A percentile compares a stretch with the other conserved stretches of the same genome.
Conservation (phyloP, 2,113 vertebrate genomes). For the Prunella fulvescens region DNA sequence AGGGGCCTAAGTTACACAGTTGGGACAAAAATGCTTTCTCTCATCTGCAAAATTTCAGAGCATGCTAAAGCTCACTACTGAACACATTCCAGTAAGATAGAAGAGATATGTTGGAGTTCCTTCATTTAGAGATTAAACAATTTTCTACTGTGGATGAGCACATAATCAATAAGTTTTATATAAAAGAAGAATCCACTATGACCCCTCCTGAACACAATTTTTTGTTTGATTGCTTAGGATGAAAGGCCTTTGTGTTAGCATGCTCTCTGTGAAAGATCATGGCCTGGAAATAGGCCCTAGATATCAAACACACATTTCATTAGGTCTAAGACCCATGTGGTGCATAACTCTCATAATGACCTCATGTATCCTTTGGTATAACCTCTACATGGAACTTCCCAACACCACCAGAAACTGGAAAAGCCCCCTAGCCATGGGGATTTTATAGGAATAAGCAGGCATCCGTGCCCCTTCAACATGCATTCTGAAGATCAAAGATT, state of each 20-base stretch:
- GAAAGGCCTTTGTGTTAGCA: not conserved
- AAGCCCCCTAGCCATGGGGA: not conserved
- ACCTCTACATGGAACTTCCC: not conserved
- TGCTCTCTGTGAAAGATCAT: not conserved
- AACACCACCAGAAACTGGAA: not conserved
- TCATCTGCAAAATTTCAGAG: not conserved
- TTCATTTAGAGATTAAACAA: not conserved
- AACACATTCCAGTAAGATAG: not conserved
- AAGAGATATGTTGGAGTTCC: not conserved
- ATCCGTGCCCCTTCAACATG: not conserved
- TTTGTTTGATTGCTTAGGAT: not conserved
- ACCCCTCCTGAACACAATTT: not conserved
- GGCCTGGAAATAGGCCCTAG: not conserved
- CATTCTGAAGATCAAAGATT: not conserved
- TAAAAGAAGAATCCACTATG: not conserved
- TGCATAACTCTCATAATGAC: not conserved
- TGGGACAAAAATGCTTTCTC: not conserved
- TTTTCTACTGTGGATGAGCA: not conserved
- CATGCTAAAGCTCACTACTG: not conserved
- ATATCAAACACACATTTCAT: not conserved
- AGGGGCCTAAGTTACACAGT: not conserved
- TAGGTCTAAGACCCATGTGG: not conserved
- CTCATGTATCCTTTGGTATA: not conserved
- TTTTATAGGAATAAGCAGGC: not conserved
- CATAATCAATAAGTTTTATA: not conserved